Conservation (phyloP, 2,113 vertebrate species). For the Sciurus niger region DNA sequence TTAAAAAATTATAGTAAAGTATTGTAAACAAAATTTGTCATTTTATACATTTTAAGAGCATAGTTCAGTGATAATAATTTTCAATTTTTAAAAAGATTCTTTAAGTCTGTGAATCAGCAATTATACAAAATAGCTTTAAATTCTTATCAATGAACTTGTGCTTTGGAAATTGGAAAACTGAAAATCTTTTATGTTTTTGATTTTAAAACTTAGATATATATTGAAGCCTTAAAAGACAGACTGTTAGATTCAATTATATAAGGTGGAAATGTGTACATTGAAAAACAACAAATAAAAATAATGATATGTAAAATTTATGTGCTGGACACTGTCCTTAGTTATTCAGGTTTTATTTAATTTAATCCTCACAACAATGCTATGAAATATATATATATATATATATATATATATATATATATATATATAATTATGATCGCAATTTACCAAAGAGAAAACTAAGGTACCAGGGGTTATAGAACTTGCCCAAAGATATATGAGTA, state of each 20-base stretch:
- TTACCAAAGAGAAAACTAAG: conserved; percentile 16
- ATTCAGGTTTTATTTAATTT: neutral
- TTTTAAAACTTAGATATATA: neutral
- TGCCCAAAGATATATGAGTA: neutral
- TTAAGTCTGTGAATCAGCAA: no score
- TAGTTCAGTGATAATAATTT: no score
- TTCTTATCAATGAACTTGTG: no score
- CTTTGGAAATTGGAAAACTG: no score
- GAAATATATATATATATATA: neutral
- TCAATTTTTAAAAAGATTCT: no score
- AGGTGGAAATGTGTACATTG: neutral
- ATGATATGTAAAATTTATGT: neutral
- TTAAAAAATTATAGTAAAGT: neutral
- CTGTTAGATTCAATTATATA: neutral
- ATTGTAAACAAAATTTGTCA: neutral
- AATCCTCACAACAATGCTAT: neutral
- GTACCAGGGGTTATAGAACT: neutral
- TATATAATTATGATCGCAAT: neutral
- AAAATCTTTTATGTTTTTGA: neutral
- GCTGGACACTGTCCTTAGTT: neutral
- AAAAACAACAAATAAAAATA: neutral
- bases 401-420: neutral
- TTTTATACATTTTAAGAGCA: neutral
- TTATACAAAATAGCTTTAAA: no score
- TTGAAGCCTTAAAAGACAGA: conserved; percentile 7